Evolutionary conservation across 2,113 vertebrate genomes (phyloP).

Genomic region (Henicopernis longicauda): DNA sequence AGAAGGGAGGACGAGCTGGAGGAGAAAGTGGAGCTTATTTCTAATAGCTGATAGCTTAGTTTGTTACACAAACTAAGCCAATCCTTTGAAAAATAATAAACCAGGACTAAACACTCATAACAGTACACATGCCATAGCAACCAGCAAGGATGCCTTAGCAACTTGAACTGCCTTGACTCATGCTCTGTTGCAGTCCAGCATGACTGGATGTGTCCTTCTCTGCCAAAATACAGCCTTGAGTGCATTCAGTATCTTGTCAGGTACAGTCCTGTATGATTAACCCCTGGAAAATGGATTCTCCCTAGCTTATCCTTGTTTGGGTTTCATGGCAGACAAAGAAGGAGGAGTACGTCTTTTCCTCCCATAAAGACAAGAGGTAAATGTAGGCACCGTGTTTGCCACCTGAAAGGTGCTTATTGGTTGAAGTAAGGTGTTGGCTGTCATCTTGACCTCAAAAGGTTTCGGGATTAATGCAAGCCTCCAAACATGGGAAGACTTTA

Average conservation of each 20-base stretch:
- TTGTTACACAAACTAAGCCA: not conserved
- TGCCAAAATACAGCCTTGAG: not conserved
- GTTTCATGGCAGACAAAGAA: not conserved
- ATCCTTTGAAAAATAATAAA: not conserved
- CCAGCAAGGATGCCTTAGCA: not conserved
- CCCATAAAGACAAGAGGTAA: not conserved
- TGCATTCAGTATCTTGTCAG: not conserved
- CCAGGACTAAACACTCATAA: not conserved
- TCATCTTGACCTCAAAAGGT: not conserved
- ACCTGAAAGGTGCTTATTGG: not conserved
- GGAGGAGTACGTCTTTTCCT: not conserved
- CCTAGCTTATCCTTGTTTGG: not conserved
- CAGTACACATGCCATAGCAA: conserved; percentile 14
- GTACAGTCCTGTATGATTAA: not conserved
- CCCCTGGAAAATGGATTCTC: not conserved
- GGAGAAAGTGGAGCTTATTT: not conserved
- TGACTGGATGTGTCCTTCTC: not conserved
- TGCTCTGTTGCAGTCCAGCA: not conserved
- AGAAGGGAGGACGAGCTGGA: not conserved
- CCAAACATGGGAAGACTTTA: not conserved
- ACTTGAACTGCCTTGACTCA: not conserved
- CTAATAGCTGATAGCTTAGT: not conserved
- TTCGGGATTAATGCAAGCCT: not conserved
- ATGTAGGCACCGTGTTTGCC: not conserved
- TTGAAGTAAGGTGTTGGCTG: not conserved